phyloP scores from a whole-genome alignment of 2,888 invertebrate genomes.

The Parasteatoda lunata region DNA sequence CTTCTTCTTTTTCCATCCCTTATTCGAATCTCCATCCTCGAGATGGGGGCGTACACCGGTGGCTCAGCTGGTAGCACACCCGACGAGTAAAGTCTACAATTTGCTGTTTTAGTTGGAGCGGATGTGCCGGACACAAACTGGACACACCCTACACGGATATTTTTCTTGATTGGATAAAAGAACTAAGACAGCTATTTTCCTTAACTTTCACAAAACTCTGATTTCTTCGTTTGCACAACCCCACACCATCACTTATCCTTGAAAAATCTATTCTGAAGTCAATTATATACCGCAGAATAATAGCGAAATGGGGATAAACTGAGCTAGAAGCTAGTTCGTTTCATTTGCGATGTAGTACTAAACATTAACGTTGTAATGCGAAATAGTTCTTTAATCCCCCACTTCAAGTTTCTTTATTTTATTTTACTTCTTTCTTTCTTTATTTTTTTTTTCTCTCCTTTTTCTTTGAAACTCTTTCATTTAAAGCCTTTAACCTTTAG shows the following conservation, averaged over 20 bases:
- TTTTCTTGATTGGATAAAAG: conserved; percentile 63
- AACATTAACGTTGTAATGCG: conserved; percentile 25
- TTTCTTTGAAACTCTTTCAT: too few relatives aligned
- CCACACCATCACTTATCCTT: neutral
- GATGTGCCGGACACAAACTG: conserved; percentile 31
- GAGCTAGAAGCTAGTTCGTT: neutral
- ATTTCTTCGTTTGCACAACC: conserved; percentile 14
- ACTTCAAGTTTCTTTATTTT: too few relatives aligned
- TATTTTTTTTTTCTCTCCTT: too few relatives aligned
- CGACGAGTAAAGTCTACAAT: conserved; percentile 29
- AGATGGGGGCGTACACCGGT: conserved; percentile 39
- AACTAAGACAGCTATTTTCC: conserved; percentile 53
- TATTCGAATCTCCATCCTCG: conserved; percentile 32
- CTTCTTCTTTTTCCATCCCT: neutral
- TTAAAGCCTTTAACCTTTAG: too few relatives aligned
- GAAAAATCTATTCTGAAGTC: conserved; percentile 1
- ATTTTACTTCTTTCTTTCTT: too few relatives aligned
- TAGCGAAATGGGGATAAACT: neutral
- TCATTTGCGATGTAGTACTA: conserved; percentile 39
- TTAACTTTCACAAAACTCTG: conserved; percentile 14
- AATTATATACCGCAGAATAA: conserved; percentile 44
- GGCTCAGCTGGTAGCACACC: conserved; percentile 62
- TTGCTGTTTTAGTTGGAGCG: conserved; percentile 40
- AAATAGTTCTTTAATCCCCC: too few relatives aligned
- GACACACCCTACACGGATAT: conserved; percentile 60